Evolutionary conservation across 2,888 invertebrate species (phyloP), one percentile per base, ranked within the genome.

Genomic region (Dynastes hyllus): DNA sequence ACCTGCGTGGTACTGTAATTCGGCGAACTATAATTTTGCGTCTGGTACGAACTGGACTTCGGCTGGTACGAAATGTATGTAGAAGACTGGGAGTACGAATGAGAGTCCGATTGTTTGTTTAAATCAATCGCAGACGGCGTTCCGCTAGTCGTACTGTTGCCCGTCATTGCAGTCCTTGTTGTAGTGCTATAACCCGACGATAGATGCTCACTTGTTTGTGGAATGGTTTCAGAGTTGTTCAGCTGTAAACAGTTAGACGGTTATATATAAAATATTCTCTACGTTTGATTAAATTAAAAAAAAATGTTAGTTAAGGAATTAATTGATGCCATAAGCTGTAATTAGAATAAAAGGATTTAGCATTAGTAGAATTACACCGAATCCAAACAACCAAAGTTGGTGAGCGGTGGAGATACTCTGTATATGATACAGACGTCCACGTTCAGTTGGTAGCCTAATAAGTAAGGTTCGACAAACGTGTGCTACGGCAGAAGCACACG

Each of bases 61-160:
- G 87, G 83, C 80, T 88, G 89, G 81, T 88, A 89, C 32, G 89
- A 86, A 82, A 87, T 89, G 83, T 88, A 89, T 5, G 86, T 88
- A 0, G 90, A 87, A 79, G 89, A 84, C 83, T 91, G 91, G 79
- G 90, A 89, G 69, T 90, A 90, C 29, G 88, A 84, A 81, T 87
- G 87, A 63, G 84, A 82, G 86, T 91, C 86, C 85, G 88, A 66
- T 87, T 86, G 86, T 81, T 87, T 87, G 78, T 83, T 85, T 75
- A 87, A 79, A n/a, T 88, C 88, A 75, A 88, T 81, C 78, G 84
- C 79, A 81, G 82, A 86, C 83, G 84, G 84, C 11, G 83, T 82
- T 63, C 80, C 78, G 70, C 78, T 79, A 81, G 78, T 85, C n/a
- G 85, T 84, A 70, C 86, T 87, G 79, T 87, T 88, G 53, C 89